Conservation (phyloP, 92 coral and sea anemone genomes). For the Actinernus sp. region DNA sequence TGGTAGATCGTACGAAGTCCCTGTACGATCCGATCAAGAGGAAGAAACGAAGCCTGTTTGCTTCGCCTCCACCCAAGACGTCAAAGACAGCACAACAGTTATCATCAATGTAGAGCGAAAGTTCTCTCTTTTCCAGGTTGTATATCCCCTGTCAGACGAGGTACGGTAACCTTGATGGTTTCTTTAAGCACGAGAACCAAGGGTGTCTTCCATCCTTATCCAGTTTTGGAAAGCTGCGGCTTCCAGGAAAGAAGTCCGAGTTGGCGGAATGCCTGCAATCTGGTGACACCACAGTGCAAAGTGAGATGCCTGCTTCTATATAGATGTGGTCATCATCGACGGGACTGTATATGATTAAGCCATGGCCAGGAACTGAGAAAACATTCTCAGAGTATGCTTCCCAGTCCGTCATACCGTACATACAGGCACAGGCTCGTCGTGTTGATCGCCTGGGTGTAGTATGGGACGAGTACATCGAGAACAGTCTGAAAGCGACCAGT, state of each 20-base stretch:
- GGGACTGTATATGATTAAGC: constrained; percentile 56
- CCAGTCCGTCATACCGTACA: constrained; percentile 53
- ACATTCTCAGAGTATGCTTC: no score
- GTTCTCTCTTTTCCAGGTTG: constrained; percentile 17
- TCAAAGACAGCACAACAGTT: constrained; percentile 19
- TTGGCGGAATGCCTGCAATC: constrained; percentile 31
- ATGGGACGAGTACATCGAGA: no score
- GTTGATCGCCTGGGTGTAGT: no score
- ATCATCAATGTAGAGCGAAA: constrained; percentile 29
- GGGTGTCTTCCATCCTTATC: constrained; percentile 36
- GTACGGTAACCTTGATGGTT: constrained; percentile 35
- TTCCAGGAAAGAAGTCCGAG: constrained; percentile 35
- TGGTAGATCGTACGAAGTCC: no score
- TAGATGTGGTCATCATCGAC: constrained; percentile 44
- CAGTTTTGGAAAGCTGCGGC: constrained; percentile 30
- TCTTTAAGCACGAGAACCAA: constrained; percentile 47
- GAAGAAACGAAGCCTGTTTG: no score
- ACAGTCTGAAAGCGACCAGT: no score
- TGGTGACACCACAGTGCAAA: constrained; percentile 18
- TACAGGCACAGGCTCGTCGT: constrained; percentile 52
- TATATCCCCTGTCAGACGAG: constrained; percentile 45
- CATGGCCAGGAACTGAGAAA: constrained; percentile 40
- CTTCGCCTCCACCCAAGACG: no score
- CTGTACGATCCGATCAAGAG: no score
- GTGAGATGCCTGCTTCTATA: constrained; percentile 14